Base-by-base conservation (phyloP, 2,888 invertebrate species). In the Oscheius onirici region DNA sequence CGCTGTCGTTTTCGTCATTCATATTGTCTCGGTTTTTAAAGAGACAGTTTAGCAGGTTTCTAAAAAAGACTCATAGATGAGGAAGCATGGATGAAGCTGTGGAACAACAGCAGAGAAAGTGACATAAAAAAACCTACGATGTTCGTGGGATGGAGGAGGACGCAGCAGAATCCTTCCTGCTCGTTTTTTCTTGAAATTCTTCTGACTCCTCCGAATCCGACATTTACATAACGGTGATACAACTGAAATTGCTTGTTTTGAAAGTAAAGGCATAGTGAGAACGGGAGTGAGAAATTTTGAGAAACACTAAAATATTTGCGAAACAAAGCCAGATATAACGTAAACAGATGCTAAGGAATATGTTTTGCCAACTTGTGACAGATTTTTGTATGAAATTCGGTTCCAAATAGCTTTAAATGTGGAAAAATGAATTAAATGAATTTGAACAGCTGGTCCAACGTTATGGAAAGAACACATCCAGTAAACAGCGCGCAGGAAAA, bases 361-460 rank as follows among this genome's bases (percentile, higher is more conserved):
- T n/a, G n/a, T n/a, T n/a, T n/a, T n/a, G n/a, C n/a, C n/a, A n/a
- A n/a, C n/a, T n/a, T n/a, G n/a, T n/a, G n/a, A n/a, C n/a, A n/a
- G n/a, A n/a, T n/a, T n/a, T n/a, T n/a, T n/a, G n/a, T n/a, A n/a
- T n/a, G n/a, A n/a, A n/a, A n/a, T n/a, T n/a, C n/a, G n/a, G n/a
- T n/a, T n/a, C n/a, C n/a, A n/a, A n/a, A n/a, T n/a, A n/a, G n/a
- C 20, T 17, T 1, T 15, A 17, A 49, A 49, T 20, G 10, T 20
- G 17, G 1, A 17, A 17, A 17, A 5, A 2, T 10, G 17, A 49
- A 49, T 22, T 24, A 24, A 20, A 22, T 13, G 17, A 60, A 60
- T 60, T 60, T 41, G 44, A 60, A 60, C 60, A 60, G 60, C 60
- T 60, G 60, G 41, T 60, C 43, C 60, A 43, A 60, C 60, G 44